Evolutionary conservation across 1,140 invertebrate species (phyloP), one percentile per base, ranked within the genome.

Genomic region (Bicyclus anynana): DNA sequence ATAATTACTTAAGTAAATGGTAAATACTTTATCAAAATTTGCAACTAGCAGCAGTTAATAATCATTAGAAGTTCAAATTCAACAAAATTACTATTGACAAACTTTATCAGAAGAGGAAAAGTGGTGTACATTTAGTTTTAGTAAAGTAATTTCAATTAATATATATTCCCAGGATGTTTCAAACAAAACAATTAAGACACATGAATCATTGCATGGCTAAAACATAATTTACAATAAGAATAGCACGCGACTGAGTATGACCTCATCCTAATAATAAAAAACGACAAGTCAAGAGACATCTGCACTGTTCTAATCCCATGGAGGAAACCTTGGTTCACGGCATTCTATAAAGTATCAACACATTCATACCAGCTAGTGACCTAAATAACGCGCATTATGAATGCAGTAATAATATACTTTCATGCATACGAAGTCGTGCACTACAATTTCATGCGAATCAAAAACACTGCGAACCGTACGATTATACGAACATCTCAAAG

Each of bases 361-460:
- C 48, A 57, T 40, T 40, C 57, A 55, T 35, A 65, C 66, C 66
- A 56, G 66, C 65, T 67, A 62, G 40, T 76, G 80, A 77, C 80
- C 80, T 71, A 79, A 68, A 79, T 84, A 77, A 60, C 72, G 67
- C 69, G 71, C 73, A 78, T 73, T 77, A 73, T 69, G 66, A 75
- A 65, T 78, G 78, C 75, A 75, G 64, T 76, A 80, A 82, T 77
- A 83, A 77, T 77, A 77, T 75, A 84, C 75, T 82, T 80, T 84
- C 75, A 79, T 80, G 74, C 64, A 80, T 66, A 77, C 59, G 29
- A 63, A 72, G 61, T 54, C 62, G 60, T 62, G 59, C 68, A 66
- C 46, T 57, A 62, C 52, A 59, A 52, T 59, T 62, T 57, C 27
- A 67, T 62, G 57, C 51, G 57, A 53, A 33, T 33, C 29, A 33